Evolutionary conservation across 2,888 invertebrate genomes (phyloP).

Genomic region (Xanthorhoe designata): DNA sequence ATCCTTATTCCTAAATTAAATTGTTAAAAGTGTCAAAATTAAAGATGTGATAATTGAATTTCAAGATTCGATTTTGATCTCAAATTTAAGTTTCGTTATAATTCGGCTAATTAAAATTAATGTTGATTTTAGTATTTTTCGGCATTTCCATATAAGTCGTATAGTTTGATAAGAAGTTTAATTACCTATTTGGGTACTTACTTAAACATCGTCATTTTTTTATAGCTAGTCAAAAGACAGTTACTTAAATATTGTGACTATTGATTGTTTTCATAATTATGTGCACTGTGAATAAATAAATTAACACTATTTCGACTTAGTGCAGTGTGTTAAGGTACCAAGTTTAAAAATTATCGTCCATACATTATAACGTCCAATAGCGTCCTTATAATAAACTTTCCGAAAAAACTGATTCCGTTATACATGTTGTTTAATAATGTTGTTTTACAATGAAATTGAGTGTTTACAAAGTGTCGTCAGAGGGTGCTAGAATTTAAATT

Average conservation of each 20-base stretch:
- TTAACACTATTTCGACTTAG: not conserved
- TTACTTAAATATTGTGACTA: not conserved
- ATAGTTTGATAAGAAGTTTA: not conserved
- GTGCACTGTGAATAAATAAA: not conserved
- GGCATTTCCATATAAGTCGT: not conserved
- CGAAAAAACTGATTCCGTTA: slow-evolving; percentile 7
- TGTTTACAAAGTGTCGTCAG: not conserved
- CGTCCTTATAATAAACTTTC: slow-evolving; percentile 32
- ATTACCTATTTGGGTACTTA: not conserved
- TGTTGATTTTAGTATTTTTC: not conserved
- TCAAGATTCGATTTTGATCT: slow-evolving; percentile 42
- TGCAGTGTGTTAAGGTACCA: not conserved
- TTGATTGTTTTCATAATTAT: not conserved
- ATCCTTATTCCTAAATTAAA: slow-evolving; percentile 30
- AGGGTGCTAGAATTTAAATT: not conserved
- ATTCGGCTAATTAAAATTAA: slow-evolving; percentile 34
- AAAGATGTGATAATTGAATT: slow-evolving; percentile 43
- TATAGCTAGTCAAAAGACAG: slow-evolving; percentile 8
- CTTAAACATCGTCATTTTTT: not conserved
- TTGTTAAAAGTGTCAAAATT: slow-evolving; percentile 31
- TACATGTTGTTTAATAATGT: slow-evolving; percentile 11
- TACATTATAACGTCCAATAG: slow-evolving; percentile 11
- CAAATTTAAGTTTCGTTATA: slow-evolving; percentile 34
- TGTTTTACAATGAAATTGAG: not conserved
- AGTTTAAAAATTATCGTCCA: slow-evolving; percentile 14